A percentile compares a stretch with the other conserved stretches of the same genome.
Conservation (phyloP, 2,113 vertebrate species). For the Burhinus bistriatus region DNA sequence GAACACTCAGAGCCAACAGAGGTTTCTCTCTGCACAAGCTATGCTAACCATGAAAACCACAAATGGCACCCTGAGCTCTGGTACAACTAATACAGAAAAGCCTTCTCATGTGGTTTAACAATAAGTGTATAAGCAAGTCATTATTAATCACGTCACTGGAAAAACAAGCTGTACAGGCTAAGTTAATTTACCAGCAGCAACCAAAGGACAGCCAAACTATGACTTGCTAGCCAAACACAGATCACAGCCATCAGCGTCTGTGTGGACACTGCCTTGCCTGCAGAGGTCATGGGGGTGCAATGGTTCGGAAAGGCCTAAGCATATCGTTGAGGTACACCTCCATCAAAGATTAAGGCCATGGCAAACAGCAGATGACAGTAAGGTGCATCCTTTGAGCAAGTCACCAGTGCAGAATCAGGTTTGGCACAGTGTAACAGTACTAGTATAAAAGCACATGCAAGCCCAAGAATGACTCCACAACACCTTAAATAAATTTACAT, state of each 20-base stretch:
- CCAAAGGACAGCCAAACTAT: background rate
- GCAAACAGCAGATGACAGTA: background rate
- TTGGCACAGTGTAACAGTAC: background rate
- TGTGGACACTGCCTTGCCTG: background rate
- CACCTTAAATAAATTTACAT: background rate
- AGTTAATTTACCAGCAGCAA: background rate
- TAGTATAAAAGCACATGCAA: background rate
- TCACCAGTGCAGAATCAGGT: background rate
- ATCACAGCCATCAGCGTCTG: background rate
- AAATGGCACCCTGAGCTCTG: background rate
- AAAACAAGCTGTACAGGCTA: background rate
- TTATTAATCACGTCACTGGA: background rate
- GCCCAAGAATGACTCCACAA: background rate
- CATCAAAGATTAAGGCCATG: rapidly evolving
- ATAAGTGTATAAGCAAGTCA: background rate
- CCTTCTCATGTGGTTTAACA: background rate
- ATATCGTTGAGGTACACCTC: background rate
- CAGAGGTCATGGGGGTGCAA: background rate
- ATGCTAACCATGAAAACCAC: background rate
- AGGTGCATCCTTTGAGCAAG: background rate
- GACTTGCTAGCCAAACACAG: background rate
- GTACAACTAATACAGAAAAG: background rate
- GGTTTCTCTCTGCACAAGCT: background rate
- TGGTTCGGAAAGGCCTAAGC: background rate
- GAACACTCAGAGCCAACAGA: background rate